Percentiles rank a stretch among this genome's conserved stretches.
Conservation (phyloP, 2,797 vertebrate species). For the Anguilla anguilla region DNA sequence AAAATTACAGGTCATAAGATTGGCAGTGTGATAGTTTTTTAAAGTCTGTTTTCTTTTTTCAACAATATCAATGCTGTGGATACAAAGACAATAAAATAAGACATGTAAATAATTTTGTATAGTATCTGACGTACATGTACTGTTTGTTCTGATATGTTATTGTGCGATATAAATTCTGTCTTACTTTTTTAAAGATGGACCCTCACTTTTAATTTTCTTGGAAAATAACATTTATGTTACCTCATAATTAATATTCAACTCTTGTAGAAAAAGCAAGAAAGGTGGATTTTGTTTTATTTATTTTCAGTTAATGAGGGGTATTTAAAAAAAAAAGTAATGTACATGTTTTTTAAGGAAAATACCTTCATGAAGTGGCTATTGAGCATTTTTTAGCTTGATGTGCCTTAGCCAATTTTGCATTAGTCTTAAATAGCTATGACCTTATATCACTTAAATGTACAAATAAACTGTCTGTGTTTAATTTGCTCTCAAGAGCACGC, state of each 20-base stretch:
- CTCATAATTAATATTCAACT: neutral
- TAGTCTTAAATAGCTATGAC: neutral
- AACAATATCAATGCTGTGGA: constrained; percentile 39
- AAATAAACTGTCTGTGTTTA: neutral
- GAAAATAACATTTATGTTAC: neutral
- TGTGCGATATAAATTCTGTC: constrained; percentile 62
- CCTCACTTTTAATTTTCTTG: constrained; percentile 43
- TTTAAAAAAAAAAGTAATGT: neutral
- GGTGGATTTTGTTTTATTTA: neutral
- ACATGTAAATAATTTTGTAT: constrained; percentile 77
- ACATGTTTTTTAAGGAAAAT: neutral
- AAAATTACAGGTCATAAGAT: neutral
- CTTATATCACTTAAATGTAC: neutral
- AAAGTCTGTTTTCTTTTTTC: constrained; percentile 35
- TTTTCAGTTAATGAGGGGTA: neutral
- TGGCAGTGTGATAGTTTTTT: constrained; percentile 21
- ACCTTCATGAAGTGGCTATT: neutral
- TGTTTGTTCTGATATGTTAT: constrained; percentile 55
- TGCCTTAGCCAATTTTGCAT: neutral
- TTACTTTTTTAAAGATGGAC: constrained; percentile 52
- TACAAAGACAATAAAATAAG: constrained; percentile 48
- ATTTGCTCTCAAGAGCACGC: neutral
- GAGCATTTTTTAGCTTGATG: neutral
- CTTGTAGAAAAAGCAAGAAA: neutral
- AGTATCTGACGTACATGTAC: constrained; percentile 60